phyloP scores from a whole-genome alignment of 2,888 invertebrate genomes.

The Agrilus biguttatus region DNA sequence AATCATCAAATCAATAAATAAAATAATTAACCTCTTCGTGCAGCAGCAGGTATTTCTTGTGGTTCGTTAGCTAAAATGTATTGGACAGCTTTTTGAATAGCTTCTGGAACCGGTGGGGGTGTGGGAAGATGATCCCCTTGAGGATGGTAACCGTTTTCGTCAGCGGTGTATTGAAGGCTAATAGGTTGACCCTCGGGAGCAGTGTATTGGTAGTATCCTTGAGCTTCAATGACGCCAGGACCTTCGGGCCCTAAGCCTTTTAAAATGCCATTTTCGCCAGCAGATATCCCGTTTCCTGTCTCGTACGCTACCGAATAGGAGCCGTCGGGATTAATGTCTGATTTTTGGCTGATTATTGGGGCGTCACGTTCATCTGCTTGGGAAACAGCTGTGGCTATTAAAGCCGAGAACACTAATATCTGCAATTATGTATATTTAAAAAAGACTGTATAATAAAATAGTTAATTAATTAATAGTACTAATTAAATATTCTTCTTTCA shows the following conservation, averaged over 20 bases:
- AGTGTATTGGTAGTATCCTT: conserved; percentile 35
- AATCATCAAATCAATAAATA: too few relatives aligned
- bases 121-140: conserved; percentile 31
- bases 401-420: conserved; percentile 14
- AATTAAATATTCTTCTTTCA: too few relatives aligned
- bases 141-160: conserved; percentile 56
- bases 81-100: conserved; percentile 53
- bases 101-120: conserved; percentile 53
- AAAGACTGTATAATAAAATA: too few relatives aligned
- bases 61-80: conserved; percentile 26
- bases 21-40: too few relatives aligned
- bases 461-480: too few relatives aligned
- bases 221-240: conserved; percentile 27
- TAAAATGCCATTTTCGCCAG: conserved; percentile 25
- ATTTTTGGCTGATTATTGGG: conserved; percentile 22
- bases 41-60: background rate
- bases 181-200: conserved; percentile 36
- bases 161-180: conserved; percentile 44
- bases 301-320: conserved; percentile 33
- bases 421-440: conserved; percentile 6
- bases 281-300: conserved; percentile 38
- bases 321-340: conserved; percentile 34
- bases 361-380: conserved; percentile 15
- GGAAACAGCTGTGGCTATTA: conserved; percentile 17
- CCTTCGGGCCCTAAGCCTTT: conserved; percentile 21